A percentile compares a stretch with the other conserved stretches of the same genome.
phyloP scores from a whole-genome alignment of 2,888 invertebrate genomes.

The Polydrusus pterygomalis region DNA sequence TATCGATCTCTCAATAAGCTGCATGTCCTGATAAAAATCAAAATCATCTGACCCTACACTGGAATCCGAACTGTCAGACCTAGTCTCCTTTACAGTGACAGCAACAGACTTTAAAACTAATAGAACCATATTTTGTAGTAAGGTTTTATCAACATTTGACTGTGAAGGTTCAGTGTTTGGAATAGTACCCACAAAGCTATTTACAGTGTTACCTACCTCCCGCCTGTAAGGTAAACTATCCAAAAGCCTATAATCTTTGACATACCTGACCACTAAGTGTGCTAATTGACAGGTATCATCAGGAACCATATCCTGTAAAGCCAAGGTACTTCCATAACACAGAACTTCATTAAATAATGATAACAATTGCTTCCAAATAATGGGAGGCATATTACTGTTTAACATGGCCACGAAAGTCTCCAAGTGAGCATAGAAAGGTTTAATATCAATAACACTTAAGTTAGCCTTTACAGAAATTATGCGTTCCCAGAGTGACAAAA shows the following conservation, averaged over 20 bases:
- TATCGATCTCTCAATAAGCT: slow-evolving; percentile 89
- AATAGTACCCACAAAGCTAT: slow-evolving; percentile 71
- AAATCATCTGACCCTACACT: slow-evolving; percentile 90
- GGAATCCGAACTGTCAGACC: slow-evolving; percentile 88
- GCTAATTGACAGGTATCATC: slow-evolving; percentile 92
- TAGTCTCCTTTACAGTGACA: slow-evolving; percentile 91
- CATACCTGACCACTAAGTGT: slow-evolving; percentile 88
- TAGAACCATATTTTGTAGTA: slow-evolving; percentile 90
- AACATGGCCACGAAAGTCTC: slow-evolving; percentile 85
- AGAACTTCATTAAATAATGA: slow-evolving; percentile 92
- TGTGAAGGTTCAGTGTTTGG: slow-evolving; percentile 65
- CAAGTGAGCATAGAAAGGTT: slow-evolving; percentile 90
- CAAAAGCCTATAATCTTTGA: slow-evolving; percentile 87
- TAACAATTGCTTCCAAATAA: slow-evolving; percentile 89
- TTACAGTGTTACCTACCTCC: slow-evolving; percentile 69
- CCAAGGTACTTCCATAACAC: slow-evolving; percentile 93
- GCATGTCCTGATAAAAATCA: slow-evolving; percentile 92
- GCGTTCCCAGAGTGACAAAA: slow-evolving; percentile 91
- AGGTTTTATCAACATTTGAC: slow-evolving; percentile 80
- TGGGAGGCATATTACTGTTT: slow-evolving; percentile 82
- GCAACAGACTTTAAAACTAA: slow-evolving; percentile 91
- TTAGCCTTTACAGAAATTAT: slow-evolving; percentile 94
- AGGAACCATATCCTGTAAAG: slow-evolving; percentile 89
- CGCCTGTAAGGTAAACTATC: slow-evolving; percentile 72
- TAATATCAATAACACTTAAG: slow-evolving; percentile 90